These are phyloP conservation scores for Garrulus glandarius DNA, from an alignment of 2,797 vertebrate species.

Conservation along the genomic window DNA sequence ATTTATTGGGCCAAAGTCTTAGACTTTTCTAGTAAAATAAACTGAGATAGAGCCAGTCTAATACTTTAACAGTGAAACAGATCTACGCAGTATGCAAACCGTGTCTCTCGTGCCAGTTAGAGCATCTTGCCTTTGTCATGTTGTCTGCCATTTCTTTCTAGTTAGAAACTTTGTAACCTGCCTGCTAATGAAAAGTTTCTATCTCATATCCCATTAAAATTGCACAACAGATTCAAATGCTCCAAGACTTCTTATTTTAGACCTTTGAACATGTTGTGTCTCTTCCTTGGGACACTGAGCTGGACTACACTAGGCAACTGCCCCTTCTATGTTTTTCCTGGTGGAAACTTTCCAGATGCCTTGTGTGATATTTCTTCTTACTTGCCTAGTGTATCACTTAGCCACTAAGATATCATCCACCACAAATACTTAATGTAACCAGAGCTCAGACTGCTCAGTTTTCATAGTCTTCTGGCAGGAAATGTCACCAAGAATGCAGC, in stretches of 20 bases:
- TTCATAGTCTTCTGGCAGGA: background rate
- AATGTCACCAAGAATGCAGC: background rate
- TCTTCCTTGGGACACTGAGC: background rate
- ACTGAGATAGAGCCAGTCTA: background rate
- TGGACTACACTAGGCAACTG: background rate
- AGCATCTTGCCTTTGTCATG: background rate
- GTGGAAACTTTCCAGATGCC: background rate
- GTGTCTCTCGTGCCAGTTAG: accelerated
- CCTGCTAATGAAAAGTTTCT: background rate
- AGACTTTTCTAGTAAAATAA: background rate
- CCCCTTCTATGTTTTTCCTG: background rate
- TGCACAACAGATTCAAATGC: background rate
- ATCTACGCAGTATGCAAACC: background rate
- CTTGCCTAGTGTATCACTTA: background rate
- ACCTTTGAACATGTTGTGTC: background rate
- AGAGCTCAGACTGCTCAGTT: background rate
- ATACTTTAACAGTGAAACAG: background rate
- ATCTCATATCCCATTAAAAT: background rate
- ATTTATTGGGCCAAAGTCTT: background rate
- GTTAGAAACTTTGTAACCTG: background rate
- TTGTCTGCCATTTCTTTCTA: background rate
- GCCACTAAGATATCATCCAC: background rate
- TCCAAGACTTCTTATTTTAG: background rate
- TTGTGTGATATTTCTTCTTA: background rate
- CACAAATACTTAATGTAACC: background rate